Evolutionary conservation across 2,888 invertebrate genomes (phyloP).

Genomic region (Pheosia tremula): DNA sequence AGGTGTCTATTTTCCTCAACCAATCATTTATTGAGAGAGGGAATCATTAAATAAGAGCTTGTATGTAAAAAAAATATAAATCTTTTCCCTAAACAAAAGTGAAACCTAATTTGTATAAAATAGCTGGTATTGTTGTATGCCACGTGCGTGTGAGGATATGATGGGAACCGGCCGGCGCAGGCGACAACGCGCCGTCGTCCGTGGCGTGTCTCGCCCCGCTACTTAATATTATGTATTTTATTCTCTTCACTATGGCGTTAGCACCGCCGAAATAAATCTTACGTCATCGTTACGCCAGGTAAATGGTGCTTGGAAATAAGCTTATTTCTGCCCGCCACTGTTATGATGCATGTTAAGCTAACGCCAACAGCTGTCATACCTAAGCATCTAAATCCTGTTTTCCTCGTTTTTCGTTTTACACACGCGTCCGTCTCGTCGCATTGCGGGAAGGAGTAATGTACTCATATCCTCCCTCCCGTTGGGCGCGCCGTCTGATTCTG

Average conservation of each 20-base stretch:
- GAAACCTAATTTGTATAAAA: neutral
- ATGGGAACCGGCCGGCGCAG: slow-evolving; percentile 45
- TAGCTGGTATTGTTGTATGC: slow-evolving; percentile 19
- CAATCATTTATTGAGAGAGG: too few relatives aligned
- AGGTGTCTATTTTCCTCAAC: too few relatives aligned
- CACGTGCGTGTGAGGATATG: slow-evolving; percentile 41
- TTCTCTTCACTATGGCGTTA: slow-evolving; percentile 47
- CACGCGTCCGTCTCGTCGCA: slow-evolving; percentile 72
- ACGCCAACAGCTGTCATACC: neutral
- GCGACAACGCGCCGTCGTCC: slow-evolving; percentile 17
- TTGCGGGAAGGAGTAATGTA: slow-evolving; percentile 76
- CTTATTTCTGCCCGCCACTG: slow-evolving; percentile 21
- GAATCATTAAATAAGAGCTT: too few relatives aligned
- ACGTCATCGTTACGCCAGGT: slow-evolving; percentile 47
- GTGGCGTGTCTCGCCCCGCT: slow-evolving; percentile 36
- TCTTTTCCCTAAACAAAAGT: too few relatives aligned
- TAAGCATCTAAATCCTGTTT: neutral
- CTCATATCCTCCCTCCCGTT: slow-evolving; percentile 54
- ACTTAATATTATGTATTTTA: slow-evolving; percentile 37
- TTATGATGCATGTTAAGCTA: slow-evolving; percentile 4
- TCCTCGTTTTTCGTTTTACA: slow-evolving; percentile 9
- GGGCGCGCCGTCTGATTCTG: slow-evolving; percentile 69
- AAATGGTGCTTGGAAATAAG: slow-evolving; percentile 18
- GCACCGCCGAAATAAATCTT: slow-evolving; percentile 56
- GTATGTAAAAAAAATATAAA: too few relatives aligned